Base-by-base conservation (phyloP, 2,797 vertebrate species). In the Salmo trutta region DNA sequence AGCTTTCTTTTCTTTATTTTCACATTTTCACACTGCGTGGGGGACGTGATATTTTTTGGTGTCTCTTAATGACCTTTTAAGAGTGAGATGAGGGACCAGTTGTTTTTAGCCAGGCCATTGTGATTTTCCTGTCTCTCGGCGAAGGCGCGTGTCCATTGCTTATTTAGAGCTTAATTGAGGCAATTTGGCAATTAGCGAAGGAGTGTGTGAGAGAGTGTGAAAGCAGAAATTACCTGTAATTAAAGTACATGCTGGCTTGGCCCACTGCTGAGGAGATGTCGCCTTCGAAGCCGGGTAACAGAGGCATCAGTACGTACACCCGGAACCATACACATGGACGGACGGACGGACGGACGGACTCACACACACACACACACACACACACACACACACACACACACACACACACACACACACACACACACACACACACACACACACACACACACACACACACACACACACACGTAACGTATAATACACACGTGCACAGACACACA, bases 151-250 rank as follows among this genome's bases (percentile, higher is more conserved):
- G 88, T 91, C 89, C 90, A 51, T 84, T 87, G 88, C 90, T 90
- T 92, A 89, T 91, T 93, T 90, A 87, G 85, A 82, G 80, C 85
- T 88, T 93, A 94, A 94, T 93, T 93, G 91, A 93, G 90, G 90
- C 93, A 93, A 92, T 94, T 94, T 93, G 90, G 91, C 91, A 93
- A 94, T 94, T 94, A 91, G 88, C 88, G 88, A 92, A 89, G 89
- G 94, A 90, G 89, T 93, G 93, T 92, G 92, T 88, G 89, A 91
- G 51, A 84, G 84, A 79, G 88, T 87, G 86, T 88, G 82, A 53
- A 83, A 86, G 87, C 88, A 86, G 74, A 90, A 90, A 95, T 95
- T 94, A 95, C 93, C 93, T 94, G 92, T 93, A 95, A 94, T 95
- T 94, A 94, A 95, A 94, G 91, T 92, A 91, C 93, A 94, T 90